phyloP scores from a whole-genome alignment of 2,888 invertebrate species.

The Linnaemya tessellans region DNA sequence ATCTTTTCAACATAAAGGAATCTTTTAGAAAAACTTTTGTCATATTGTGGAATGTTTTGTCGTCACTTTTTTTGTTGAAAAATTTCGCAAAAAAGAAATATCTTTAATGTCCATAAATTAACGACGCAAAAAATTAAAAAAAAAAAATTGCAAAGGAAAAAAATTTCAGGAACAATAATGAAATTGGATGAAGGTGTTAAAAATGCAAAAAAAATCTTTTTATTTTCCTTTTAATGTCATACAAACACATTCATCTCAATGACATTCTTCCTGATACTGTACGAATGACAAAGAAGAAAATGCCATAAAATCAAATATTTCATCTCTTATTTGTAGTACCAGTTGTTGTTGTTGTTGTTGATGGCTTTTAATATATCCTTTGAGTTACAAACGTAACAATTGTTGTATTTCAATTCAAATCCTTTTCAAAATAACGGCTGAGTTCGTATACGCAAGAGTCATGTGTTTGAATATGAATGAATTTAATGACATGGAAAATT shows the following conservation, averaged over 20 bases:
- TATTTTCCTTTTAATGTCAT: conserved; percentile 54
- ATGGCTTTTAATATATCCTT: conserved; percentile 25
- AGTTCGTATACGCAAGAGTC: background rate
- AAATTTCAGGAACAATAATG: conserved; percentile 74
- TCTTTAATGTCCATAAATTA: conserved; percentile 81
- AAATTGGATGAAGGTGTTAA: conserved; percentile 83
- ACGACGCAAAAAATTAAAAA: conserved; percentile 72
- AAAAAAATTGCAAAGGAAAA: conserved; percentile 62
- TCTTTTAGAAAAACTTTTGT: conserved; percentile 76
- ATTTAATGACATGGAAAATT: conserved; percentile 65
- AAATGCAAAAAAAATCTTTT: conserved; percentile 76
- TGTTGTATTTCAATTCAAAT: conserved; percentile 52
- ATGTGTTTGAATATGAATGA: conserved; percentile 33
- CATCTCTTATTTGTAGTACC: background rate
- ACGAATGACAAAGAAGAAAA: conserved; percentile 32
- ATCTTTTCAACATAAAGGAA: conserved; percentile 66
- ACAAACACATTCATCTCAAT: conserved; percentile 41
- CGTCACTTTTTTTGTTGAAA: conserved; percentile 78
- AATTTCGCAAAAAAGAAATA: conserved; percentile 75
- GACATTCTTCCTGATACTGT: conserved; percentile 5
- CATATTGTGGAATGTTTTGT: conserved; percentile 83
- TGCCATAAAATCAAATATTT: conserved; percentile 35
- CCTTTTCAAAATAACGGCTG: conserved; percentile 63
- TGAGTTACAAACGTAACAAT: conserved; percentile 49
- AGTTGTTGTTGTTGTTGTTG: conserved; percentile 15